phyloP scores from a whole-genome alignment of 2,888 invertebrate genomes.

The Eristalis arbustorum region DNA sequence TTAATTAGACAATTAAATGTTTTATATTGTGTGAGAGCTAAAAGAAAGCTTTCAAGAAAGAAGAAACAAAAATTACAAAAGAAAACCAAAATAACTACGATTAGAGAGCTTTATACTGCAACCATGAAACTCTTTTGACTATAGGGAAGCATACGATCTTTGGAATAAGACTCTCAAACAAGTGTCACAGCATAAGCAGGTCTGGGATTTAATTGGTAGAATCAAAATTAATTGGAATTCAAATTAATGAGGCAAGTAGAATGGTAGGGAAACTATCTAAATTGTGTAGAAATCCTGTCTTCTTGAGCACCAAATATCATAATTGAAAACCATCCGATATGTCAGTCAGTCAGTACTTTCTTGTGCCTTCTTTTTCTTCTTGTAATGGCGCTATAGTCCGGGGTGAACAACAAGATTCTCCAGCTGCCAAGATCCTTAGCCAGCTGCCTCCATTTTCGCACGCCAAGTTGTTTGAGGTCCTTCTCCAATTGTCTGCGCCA shows the following conservation, averaged over 20 bases:
- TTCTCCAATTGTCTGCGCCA: no score
- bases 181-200: not conserved
- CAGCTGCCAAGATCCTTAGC: no score
- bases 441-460: no score
- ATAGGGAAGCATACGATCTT: not conserved
- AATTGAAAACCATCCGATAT: no score
- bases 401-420: no score
- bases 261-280: no score
- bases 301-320: no score
- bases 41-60: not conserved
- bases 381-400: no score
- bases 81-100: not conserved
- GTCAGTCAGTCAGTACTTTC: no score
- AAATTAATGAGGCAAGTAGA: not conserved
- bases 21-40: conserved; percentile 14
- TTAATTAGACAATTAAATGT: not conserved
- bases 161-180: conserved; percentile 37
- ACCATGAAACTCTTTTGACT: not conserved
- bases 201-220: conserved; percentile 20
- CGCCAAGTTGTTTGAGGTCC: no score
- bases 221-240: not conserved
- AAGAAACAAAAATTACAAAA: not conserved
- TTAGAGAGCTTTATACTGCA: conserved; percentile 55
- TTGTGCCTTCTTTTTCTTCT: no score
- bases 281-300: no score